phyloP scores from a whole-genome alignment of 2,113 vertebrate species.

The Plectropomus leopardus region DNA sequence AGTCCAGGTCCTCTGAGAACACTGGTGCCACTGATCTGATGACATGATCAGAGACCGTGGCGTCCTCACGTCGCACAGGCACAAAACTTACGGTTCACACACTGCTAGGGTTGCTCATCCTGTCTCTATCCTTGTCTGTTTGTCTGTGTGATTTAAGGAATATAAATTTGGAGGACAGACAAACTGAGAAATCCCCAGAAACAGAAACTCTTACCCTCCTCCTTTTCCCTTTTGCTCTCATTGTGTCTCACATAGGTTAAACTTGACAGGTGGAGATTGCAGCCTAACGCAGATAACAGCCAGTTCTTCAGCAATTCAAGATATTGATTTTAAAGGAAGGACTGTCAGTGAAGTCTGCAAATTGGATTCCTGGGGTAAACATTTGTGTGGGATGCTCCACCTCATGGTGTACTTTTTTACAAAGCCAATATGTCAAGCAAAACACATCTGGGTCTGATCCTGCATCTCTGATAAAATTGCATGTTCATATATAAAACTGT shows the following conservation, averaged over 20 bases:
- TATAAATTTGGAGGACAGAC: background rate
- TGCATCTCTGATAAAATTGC: background rate
- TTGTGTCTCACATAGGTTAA: background rate
- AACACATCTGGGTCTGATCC: background rate
- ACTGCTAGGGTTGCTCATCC: background rate
- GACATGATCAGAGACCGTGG: conserved; percentile 33
- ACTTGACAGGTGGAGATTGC: background rate
- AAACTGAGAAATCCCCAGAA: conserved; percentile 13
- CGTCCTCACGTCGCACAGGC: background rate
- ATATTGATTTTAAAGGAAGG: conserved; percentile 45
- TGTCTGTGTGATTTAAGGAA: conserved; percentile 20
- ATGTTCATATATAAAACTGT: background rate
- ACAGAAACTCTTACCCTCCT: too few species aligned
- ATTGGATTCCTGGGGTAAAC: conserved; percentile 50
- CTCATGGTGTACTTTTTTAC: conserved; percentile 10
- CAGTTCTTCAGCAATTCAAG: conserved; percentile 19
- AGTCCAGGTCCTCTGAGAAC: conserved; percentile 7
- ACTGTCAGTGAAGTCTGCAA: conserved; percentile 44
- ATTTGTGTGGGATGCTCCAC: conserved; percentile 35
- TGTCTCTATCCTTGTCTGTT: background rate
- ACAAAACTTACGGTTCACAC: background rate
- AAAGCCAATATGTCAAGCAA: background rate
- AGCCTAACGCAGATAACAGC: conserved; percentile 29
- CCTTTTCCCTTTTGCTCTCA: background rate
- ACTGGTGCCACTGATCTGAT: conserved; percentile 36